Conservation (phyloP, 2,797 vertebrate genomes). For the Atherinosoma microstoma region DNA sequence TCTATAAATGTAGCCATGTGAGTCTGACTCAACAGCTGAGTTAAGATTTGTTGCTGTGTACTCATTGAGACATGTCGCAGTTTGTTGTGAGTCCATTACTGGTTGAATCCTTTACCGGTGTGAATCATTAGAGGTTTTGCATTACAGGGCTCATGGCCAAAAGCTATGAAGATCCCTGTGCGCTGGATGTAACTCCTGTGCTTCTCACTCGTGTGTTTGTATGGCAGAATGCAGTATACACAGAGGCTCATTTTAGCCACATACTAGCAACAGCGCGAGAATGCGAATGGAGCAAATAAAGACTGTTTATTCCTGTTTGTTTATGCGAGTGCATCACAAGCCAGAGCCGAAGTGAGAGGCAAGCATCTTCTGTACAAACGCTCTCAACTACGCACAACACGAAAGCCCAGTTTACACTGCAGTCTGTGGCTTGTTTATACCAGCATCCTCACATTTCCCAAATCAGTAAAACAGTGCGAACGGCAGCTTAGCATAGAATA, state of each 20-base stretch:
- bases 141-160: slow-evolving; percentile 49
- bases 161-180: slow-evolving; percentile 16
- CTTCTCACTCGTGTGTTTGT: slow-evolving; percentile 10
- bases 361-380: slow-evolving; percentile 51
- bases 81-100: slow-evolving; percentile 47
- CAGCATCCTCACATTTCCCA: slow-evolving; percentile 47
- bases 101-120: slow-evolving; percentile 44
- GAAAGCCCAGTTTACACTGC: slow-evolving; percentile 70
- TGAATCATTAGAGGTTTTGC: slow-evolving; percentile 60
- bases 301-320: slow-evolving; percentile 73
- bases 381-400: slow-evolving; percentile 59
- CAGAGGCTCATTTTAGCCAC: slow-evolving; percentile 47
- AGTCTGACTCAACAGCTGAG: slow-evolving; percentile 36
- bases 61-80: slow-evolving; percentile 42
- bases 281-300: slow-evolving; percentile 61
- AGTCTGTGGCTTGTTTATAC: slow-evolving; percentile 50
- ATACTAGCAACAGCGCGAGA: slow-evolving; percentile 34
- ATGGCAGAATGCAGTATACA: slow-evolving; percentile 22
- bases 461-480: slow-evolving; percentile 49
- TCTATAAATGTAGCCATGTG: slow-evolving; percentile 23
- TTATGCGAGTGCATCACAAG: slow-evolving; percentile 54
- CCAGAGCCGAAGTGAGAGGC: slow-evolving; percentile 38
- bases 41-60: slow-evolving; percentile 16
- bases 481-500: slow-evolving; percentile 31
- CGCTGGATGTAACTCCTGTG: slow-evolving; percentile 15